phyloP scores from a whole-genome alignment of 1,140 invertebrate species.

The Dendrolimus punctatus region DNA sequence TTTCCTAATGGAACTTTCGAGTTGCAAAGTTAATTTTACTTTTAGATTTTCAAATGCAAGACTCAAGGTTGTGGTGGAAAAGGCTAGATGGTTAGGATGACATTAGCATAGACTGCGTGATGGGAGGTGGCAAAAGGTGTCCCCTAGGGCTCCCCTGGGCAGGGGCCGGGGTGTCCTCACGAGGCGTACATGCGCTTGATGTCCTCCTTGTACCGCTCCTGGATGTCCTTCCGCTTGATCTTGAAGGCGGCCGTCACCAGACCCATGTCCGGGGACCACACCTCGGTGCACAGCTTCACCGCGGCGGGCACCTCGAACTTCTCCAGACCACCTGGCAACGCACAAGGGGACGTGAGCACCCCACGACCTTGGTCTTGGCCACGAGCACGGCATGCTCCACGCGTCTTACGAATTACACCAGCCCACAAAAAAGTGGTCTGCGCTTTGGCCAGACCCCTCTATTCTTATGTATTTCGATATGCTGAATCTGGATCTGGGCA shows the following conservation, averaged over 20 bases:
- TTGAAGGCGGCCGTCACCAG: conserved; percentile 98
- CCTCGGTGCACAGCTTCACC: conserved; percentile 89
- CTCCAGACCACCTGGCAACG: conserved; percentile 81
- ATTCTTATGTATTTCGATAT: too few species aligned
- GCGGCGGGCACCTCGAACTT: conserved; percentile 95
- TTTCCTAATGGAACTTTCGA: too few species aligned
- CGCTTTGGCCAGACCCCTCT: too few species aligned
- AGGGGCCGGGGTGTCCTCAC: conserved; percentile 69
- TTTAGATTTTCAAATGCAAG: too few species aligned
- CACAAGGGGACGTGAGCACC: neutral
- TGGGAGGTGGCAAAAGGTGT: neutral
- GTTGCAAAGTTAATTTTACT: too few species aligned
- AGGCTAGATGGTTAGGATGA: neutral
- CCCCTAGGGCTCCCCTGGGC: neutral
- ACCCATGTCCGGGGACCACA: conserved; percentile 97
- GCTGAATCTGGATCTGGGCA: too few species aligned
- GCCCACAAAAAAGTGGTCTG: too few species aligned
- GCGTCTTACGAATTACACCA: too few species aligned
- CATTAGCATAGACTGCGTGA: neutral
- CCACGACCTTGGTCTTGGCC: too few species aligned
- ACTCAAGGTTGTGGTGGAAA: too few species aligned
- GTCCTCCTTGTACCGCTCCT: conserved; percentile 91
- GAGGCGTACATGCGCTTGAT: conserved; percentile 95
- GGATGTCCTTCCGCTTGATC: conserved; percentile 95
- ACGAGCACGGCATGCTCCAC: too few species aligned